These are phyloP conservation scores for Ianthella basta DNA, from an alignment of 37 sponge, comb jelly and placozoan species.

Conservation along the genomic window DNA sequence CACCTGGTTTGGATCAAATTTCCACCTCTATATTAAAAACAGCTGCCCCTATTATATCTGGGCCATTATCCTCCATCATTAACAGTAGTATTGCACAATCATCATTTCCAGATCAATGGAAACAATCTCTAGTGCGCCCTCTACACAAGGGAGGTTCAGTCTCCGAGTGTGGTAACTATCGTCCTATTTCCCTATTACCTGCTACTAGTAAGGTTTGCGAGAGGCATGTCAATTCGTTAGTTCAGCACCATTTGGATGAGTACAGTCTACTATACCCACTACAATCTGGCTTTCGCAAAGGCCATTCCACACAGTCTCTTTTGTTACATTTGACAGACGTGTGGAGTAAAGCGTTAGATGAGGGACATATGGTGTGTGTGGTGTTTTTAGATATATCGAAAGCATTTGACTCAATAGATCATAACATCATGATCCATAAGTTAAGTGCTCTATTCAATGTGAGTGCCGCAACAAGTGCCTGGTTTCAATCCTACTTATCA, in stretches of 20 bases:
- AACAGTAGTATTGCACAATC: conserved; percentile 3
- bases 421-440: neutral
- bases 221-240: neutral
- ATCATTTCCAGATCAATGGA: conserved; percentile 1
- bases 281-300: conserved; percentile 13
- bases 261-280: conserved; percentile 11
- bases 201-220: conserved; percentile 14
- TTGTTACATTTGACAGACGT: neutral
- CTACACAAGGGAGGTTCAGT: neutral
- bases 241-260: neutral
- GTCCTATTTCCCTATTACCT: conserved; percentile 14
- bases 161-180: neutral
- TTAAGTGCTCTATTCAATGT: neutral
- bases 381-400: conserved; percentile 21
- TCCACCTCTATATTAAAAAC: neutral
- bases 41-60: neutral
- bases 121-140: neutral
- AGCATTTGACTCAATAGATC: conserved; percentile 8
- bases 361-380: neutral
- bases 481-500: neutral
- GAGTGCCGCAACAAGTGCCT: neutral
- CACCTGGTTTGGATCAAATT: neutral
- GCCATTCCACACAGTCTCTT: conserved; percentile 22
- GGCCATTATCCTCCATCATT: conserved; percentile 13
- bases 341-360: conserved; percentile 3